A percentile compares a stretch with the other conserved stretches of the same genome.
These are phyloP conservation scores for Eubasilissa splendida DNA, from an alignment of 2,888 invertebrate genomes.

Conservation along the genomic window DNA sequence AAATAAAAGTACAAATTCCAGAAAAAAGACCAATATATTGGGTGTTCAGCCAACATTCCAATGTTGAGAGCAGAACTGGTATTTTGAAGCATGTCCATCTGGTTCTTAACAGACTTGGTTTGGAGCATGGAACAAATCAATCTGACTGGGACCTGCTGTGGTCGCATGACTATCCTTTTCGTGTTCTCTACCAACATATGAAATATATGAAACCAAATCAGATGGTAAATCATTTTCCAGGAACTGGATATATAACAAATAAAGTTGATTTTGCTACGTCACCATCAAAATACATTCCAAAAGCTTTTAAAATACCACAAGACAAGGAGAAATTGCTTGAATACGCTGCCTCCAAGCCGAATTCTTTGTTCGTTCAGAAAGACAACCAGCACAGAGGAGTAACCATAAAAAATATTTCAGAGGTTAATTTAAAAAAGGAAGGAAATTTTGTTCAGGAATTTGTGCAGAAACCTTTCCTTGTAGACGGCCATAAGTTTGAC, in stretches of 20 bases:
- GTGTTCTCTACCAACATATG: conserved; percentile 69
- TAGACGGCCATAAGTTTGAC: conserved; percentile 96
- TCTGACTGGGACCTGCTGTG: conserved; percentile 90
- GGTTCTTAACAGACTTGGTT: conserved; percentile 85
- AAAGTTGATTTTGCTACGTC: conserved; percentile 90
- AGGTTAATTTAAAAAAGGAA: conserved; percentile 79
- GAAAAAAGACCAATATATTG: conserved; percentile 69
- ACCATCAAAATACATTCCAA: conserved; percentile 85
- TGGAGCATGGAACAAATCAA: conserved; percentile 71
- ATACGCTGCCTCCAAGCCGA: conserved; percentile 78
- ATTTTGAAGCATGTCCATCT: conserved; percentile 86
- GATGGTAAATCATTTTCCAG: conserved; percentile 94
- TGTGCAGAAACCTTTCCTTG: conserved; percentile 88
- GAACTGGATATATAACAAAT: conserved; percentile 92
- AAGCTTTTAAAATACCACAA: conserved; percentile 89
- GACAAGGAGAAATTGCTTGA: conserved; percentile 80
- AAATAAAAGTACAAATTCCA: conserved; percentile 18
- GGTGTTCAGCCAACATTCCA: conserved; percentile 72
- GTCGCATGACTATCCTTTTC: conserved; percentile 95
- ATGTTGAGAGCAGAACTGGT: conserved; percentile 75
- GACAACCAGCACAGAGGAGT: conserved; percentile 94
- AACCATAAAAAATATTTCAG: conserved; percentile 78
- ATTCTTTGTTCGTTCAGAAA: conserved; percentile 90
- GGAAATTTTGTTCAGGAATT: conserved; percentile 94
- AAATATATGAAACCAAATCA: conserved; percentile 73